phyloP scores from a whole-genome alignment of 2,113 vertebrate genomes.

The Saimiri boliviensis region DNA sequence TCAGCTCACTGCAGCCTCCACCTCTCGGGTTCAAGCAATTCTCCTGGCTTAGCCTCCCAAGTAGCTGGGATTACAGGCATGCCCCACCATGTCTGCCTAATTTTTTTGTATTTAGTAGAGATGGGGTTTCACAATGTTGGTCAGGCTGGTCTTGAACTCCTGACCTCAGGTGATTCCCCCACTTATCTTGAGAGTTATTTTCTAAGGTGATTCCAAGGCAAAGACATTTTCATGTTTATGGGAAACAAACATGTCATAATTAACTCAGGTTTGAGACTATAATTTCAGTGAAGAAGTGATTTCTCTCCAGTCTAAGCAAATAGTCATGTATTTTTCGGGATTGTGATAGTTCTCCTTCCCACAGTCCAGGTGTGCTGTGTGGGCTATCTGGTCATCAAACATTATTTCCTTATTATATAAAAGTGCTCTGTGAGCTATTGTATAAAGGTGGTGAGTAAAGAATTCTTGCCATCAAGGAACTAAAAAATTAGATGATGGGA shows the following conservation, averaged over 20 bases:
- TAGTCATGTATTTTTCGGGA: background rate
- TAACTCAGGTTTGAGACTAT: background rate
- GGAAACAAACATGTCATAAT: background rate
- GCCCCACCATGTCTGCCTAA: no score
- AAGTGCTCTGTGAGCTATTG: background rate
- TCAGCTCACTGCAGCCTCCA: no score
- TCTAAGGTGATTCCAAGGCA: background rate
- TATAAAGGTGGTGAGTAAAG: background rate
- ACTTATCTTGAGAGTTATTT: slow-evolving; percentile 7
- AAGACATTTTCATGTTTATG: background rate
- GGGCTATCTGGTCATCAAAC: background rate
- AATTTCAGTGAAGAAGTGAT: background rate
- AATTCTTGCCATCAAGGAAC: background rate
- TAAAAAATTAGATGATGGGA: background rate
- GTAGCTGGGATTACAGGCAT: no score
- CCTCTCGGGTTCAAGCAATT: no score
- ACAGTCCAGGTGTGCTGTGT: background rate
- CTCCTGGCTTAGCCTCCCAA: no score
- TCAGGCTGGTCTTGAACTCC: no score
- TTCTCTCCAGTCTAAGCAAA: background rate
- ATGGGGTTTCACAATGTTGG: no score
- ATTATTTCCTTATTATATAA: background rate
- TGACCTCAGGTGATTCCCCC: no score
- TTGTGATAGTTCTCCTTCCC: background rate
- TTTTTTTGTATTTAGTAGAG: no score